A percentile compares a stretch with the other conserved stretches of the same genome.
Conservation (phyloP, 2,797 vertebrate species). For the Tolypeutes matacus region DNA sequence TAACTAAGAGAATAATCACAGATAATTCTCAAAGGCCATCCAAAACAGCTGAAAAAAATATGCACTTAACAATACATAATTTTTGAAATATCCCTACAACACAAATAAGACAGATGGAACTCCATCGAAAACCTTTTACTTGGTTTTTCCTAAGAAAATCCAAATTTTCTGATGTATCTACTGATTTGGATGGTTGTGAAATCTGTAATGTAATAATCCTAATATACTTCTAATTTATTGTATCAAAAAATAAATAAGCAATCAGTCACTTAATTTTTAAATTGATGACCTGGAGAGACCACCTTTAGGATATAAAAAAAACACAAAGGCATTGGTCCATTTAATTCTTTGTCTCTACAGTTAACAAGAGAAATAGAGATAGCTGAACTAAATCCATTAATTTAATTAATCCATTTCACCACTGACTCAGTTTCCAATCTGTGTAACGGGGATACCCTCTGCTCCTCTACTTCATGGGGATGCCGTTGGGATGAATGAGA, state of each 20-base stretch:
- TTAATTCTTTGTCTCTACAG: not conserved
- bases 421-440: slow-evolving; percentile 25
- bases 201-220: not conserved
- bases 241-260: not conserved
- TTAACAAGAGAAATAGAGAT: not conserved
- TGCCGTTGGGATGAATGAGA: not conserved
- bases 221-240: not conserved
- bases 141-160: not conserved
- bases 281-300: not conserved
- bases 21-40: not conserved
- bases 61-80: not conserved
- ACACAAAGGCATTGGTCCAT: not conserved
- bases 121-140: not conserved
- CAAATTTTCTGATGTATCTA: not conserved
- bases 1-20: not conserved
- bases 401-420: slow-evolving; percentile 18
- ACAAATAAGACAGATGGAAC: not conserved
- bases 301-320: not conserved
- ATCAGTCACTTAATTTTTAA: not conserved
- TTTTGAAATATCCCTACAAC: slow-evolving; percentile 14
- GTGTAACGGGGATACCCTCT: not conserved
- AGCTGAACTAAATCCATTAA: not conserved
- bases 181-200: not conserved
- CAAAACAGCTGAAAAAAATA: not conserved
- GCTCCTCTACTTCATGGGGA: not conserved